A percentile compares a stretch with the other conserved stretches of the same genome.
These are phyloP conservation scores for Pammene aurita DNA, from an alignment of 2,888 invertebrate species.

Conservation along the genomic window DNA sequence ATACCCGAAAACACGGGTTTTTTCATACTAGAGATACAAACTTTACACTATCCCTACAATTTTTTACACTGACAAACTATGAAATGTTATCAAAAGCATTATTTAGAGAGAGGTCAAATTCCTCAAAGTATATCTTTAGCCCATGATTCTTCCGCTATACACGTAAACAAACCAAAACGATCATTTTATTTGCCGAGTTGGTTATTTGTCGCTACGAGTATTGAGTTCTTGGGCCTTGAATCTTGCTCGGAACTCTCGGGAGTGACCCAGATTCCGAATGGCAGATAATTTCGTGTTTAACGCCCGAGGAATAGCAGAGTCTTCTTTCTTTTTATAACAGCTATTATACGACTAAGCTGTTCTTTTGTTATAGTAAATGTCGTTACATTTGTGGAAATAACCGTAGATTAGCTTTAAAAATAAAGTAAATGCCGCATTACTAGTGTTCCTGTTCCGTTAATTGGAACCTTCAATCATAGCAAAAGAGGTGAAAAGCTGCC, in stretches of 20 bases:
- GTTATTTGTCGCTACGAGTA: conserved; percentile 11
- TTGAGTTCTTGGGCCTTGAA: conserved; percentile 30
- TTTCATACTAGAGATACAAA: no score
- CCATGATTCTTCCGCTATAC: conserved; percentile 38
- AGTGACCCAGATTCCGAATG: conserved; percentile 30
- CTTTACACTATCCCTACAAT: no score
- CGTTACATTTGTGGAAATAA: neutral
- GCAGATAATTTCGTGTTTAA: conserved; percentile 31
- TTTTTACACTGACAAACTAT: neutral
- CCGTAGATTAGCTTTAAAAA: conserved; percentile 8
- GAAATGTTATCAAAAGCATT: neutral
- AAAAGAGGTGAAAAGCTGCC: no score
- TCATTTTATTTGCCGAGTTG: conserved; percentile 23
- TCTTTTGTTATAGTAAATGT: conserved; percentile 9
- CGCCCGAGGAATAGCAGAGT: conserved; percentile 10
- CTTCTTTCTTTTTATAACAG: conserved; percentile 22
- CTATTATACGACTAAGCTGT: conserved; percentile 22
- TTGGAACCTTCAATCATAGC: neutral
- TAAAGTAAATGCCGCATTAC: neutral
- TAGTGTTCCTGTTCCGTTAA: neutral
- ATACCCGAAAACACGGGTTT: no score
- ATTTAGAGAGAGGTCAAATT: conserved; percentile 44
- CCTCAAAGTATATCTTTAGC: conserved; percentile 53
- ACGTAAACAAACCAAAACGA: conserved; percentile 23
- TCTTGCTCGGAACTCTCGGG: conserved; percentile 9